Base-by-base conservation (phyloP, 2,113 vertebrate genomes). In the Engraulis encrasicolus region DNA sequence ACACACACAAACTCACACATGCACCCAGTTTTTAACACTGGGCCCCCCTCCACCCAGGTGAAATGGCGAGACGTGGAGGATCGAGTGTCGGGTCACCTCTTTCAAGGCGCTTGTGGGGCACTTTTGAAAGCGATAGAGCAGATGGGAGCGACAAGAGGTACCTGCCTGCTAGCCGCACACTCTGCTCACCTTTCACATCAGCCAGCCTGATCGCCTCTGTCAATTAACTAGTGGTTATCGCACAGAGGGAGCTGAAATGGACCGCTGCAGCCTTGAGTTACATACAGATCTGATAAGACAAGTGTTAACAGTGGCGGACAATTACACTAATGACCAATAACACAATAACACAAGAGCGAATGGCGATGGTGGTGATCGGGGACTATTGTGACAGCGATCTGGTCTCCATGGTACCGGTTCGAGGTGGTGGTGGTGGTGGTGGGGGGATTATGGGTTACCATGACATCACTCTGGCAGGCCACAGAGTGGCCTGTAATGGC, bases 51-150 rank as follows among this genome's bases (percentile, higher is more conserved):
- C 31, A 50, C 37, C 31, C 38, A 84, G 80, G 79, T 36, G 2
- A 15, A 27, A 81, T 14, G 48, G 40, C 58, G 81, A 78, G 80
- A 66, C n/a, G 27, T 15, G 61, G 11, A n/a, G 61, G 78, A 50
- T 74, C 40, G 15, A 37, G 38, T 77, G 23, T 49, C 17, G 80
- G 81, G n/a, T 45, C 9, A 3, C 40, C 40, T 45, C 54, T n/a
- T 5, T 78, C 49, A 66, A 20, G 78, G 66, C 83, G 80, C 50
- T 80, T 81, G 78, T n/a, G 49, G 50, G 80, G 27, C 31, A 19
- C 23, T 79, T 34, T 45, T 5, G 9, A 45, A 87, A 79, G 81
- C 48, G 18, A 27, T 15, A 77, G 37, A 74, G 31, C 86, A 84
- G 54, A 82, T 37, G 83, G 38, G 66, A 85, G 50, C 6, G 66